Evolutionary conservation across 2,113 vertebrate species (phyloP).

Genomic region (Phaethornis superciliosus): DNA sequence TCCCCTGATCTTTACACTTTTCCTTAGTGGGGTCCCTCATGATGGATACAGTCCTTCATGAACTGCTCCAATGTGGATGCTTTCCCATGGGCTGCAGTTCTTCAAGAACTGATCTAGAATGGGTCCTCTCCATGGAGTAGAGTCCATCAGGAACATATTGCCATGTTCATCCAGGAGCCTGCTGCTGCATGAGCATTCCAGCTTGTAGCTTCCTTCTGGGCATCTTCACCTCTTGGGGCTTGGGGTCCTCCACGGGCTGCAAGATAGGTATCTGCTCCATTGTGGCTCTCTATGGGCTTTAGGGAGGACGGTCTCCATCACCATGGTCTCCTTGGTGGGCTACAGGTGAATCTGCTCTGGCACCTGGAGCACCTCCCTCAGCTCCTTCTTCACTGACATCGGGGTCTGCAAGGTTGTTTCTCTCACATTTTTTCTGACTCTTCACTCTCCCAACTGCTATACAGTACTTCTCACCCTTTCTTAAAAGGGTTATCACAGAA

Average conservation of each 20-base stretch:
- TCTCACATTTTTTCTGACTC: not conserved
- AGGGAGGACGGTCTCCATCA: too few species aligned
- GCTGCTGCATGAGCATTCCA: not conserved
- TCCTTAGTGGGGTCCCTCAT: rapidly evolving
- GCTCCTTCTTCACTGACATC: not conserved
- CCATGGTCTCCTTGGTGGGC: too few species aligned
- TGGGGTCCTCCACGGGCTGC: too few species aligned
- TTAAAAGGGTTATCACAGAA: not conserved
- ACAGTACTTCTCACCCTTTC: not conserved
- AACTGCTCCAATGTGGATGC: not conserved
- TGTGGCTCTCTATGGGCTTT: too few species aligned
- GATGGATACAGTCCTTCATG: not conserved
- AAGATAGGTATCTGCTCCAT: too few species aligned
- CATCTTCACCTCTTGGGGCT: not conserved
- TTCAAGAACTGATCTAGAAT: not conserved
- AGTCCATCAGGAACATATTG: not conserved
- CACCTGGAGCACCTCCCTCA: not conserved
- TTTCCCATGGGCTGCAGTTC: not conserved
- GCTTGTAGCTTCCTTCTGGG: not conserved
- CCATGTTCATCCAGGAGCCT: not conserved
- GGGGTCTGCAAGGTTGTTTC: not conserved
- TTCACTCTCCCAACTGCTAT: not conserved
- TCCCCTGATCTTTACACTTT: too few species aligned
- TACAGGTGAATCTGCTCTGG: not conserved
- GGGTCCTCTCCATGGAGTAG: not conserved